These are phyloP conservation scores for Antitype chi DNA, from an alignment of 2,888 invertebrate genomes.

Conservation along the genomic window DNA sequence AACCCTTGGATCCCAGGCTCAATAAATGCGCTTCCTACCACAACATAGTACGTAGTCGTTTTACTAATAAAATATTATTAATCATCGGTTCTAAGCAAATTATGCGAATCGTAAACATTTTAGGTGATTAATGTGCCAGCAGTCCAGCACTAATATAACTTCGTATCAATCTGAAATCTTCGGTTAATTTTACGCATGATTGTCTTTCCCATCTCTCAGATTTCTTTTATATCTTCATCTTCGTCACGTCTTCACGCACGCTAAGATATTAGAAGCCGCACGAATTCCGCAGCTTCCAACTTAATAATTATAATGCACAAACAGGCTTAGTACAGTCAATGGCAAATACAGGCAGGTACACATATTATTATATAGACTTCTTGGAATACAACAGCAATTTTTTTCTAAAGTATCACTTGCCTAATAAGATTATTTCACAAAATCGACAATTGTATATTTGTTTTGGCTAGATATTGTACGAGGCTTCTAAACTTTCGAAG, in stretches of 20 bases:
- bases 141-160: conserved; percentile 11
- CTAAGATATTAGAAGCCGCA: conserved; percentile 15
- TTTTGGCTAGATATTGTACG: not conserved
- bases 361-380: not conserved
- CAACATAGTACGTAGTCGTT: not conserved
- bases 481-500: not conserved
- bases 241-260: conserved; percentile 8
- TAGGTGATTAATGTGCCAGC: not conserved
- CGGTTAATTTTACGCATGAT: conserved; percentile 42
- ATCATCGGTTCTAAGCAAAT: not conserved
- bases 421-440: not conserved
- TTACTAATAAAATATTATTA: not conserved
- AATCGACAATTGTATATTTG: not conserved
- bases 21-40: not conserved
- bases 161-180: conserved; percentile 4
- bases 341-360: not conserved
- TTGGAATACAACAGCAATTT: not conserved
- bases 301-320: conserved; percentile 14
- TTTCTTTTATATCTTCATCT: conserved; percentile 19
- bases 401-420: not conserved
- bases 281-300: conserved; percentile 25
- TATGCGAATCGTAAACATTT: not conserved
- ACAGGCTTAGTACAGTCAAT: conserved; percentile 3
- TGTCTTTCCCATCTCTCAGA: conserved; percentile 1
- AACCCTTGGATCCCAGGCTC: not conserved